phyloP scores from a whole-genome alignment of 2,888 invertebrate genomes.

The Eristalis arbustorum region DNA sequence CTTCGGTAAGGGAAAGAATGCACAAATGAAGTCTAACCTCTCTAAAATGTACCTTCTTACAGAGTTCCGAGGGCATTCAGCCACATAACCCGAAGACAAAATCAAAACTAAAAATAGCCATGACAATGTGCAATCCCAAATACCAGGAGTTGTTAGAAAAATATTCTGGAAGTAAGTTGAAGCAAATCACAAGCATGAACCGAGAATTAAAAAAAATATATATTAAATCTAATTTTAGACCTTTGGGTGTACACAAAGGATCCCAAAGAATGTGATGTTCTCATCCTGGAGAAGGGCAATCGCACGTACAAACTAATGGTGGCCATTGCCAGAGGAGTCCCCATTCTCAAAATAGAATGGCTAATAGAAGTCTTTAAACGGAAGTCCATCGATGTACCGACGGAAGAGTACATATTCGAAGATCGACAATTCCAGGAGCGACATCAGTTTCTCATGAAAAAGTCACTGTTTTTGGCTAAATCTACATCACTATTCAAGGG shows the following conservation, averaged over 20 bases:
- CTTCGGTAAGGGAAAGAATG: neutral
- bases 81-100: neutral
- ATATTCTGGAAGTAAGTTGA: conserved; percentile 39
- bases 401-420: conserved; percentile 68
- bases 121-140: conserved; percentile 43
- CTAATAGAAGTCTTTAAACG: conserved; percentile 64
- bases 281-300: conserved; percentile 81
- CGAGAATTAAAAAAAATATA: neutral
- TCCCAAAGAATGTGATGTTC: conserved; percentile 81
- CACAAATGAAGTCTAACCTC: no score
- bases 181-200: no score
- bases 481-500: conserved; percentile 71
- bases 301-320: conserved; percentile 83
- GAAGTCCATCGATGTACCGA: conserved; percentile 45
- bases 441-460: conserved; percentile 72
- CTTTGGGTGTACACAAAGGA: conserved; percentile 82
- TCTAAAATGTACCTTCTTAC: neutral
- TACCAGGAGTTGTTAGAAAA: conserved; percentile 30
- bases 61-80: conserved; percentile 27
- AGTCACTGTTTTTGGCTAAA: conserved; percentile 71
- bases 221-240: conserved; percentile 26
- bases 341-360: conserved; percentile 81
- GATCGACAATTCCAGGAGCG: conserved; percentile 72
- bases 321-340: conserved; percentile 83
- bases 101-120: conserved; percentile 43